phyloP scores from a whole-genome alignment of 2,113 vertebrate genomes.

The Tragelaphus imberbis region DNA sequence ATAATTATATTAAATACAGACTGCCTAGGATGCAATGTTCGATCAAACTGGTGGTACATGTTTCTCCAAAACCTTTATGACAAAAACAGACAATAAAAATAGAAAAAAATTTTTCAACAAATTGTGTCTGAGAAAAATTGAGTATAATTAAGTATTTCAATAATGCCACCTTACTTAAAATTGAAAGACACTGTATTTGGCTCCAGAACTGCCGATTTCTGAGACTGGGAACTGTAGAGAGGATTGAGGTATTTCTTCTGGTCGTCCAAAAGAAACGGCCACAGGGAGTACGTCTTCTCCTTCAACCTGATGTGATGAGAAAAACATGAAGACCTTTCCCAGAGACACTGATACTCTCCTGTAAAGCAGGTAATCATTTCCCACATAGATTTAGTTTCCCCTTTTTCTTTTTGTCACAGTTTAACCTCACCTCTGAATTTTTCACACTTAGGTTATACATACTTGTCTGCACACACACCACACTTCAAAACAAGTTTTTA shows the following conservation, averaged over 20 bases:
- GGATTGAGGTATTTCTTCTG: slow-evolving; percentile 91
- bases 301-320: slow-evolving; percentile 79
- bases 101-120: neutral
- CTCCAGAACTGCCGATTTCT: slow-evolving; percentile 85
- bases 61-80: slow-evolving; percentile 95
- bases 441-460: neutral
- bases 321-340: neutral
- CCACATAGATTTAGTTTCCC: neutral
- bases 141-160: neutral
- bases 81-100: neutral
- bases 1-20: slow-evolving; percentile 87
- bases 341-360: neutral
- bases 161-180: slow-evolving; percentile 89
- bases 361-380: neutral
- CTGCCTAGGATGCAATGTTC: slow-evolving; percentile 95
- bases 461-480: neutral
- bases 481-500: slow-evolving; percentile 29
- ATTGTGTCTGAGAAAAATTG: neutral
- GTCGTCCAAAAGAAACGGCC: slow-evolving; percentile 91
- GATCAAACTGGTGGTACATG: slow-evolving; percentile 98
- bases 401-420: neutral
- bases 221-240: slow-evolving; percentile 83
- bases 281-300: slow-evolving; percentile 94
- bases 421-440: neutral
- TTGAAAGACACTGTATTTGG: slow-evolving; percentile 92